phyloP scores from a whole-genome alignment of 2,113 vertebrate genomes.

The Melanerpes formicivorus region DNA sequence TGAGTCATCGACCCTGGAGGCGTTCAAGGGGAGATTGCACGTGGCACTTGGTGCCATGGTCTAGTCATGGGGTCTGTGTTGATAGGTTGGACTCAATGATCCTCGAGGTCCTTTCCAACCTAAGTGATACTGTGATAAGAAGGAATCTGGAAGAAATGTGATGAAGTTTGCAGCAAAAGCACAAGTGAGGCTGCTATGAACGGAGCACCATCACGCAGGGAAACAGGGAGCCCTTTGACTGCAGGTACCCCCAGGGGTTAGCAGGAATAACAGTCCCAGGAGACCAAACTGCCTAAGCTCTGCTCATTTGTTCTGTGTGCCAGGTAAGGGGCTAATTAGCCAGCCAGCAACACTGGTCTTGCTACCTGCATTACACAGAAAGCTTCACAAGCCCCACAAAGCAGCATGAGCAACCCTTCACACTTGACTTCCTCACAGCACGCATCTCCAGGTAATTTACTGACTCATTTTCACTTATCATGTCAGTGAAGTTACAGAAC shows the following conservation, averaged over 20 bases:
- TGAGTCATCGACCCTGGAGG: no score
- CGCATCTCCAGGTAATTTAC: background rate
- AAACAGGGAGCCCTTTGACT: background rate
- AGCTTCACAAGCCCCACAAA: background rate
- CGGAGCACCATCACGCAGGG: rapidly evolving
- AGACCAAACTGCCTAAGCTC: background rate
- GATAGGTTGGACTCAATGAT: no score
- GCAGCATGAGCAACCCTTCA: background rate
- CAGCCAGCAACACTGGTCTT: background rate
- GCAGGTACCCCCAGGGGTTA: background rate
- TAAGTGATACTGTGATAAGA: no score
- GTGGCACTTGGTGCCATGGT: no score
- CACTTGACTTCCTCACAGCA: background rate
- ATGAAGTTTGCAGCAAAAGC: background rate
- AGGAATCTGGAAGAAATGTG: background rate
- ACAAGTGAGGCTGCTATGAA: background rate
- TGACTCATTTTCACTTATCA: background rate
- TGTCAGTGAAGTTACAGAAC: background rate
- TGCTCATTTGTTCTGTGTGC: background rate
- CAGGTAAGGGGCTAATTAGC: background rate
- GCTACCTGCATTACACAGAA: background rate
- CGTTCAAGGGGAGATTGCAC: no score
- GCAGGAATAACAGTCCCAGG: background rate
- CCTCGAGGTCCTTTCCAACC: no score
- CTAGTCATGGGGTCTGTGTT: no score